Conservation (phyloP, 2,888 invertebrate genomes). For the Diogma glabrata region DNA sequence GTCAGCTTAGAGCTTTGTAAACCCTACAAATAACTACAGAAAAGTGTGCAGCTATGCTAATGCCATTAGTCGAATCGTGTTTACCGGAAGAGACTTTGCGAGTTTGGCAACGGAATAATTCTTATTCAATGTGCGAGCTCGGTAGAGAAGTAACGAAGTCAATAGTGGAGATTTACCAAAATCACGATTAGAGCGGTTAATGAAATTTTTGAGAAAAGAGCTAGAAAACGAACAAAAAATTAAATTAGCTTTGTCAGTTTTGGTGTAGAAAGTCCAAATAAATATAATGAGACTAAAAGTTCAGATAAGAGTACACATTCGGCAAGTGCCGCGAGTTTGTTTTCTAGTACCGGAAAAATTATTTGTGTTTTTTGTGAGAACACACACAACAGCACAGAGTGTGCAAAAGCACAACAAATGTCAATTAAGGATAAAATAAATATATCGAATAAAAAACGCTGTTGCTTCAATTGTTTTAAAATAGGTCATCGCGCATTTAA, state of each 20-base stretch:
- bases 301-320: too few relatives aligned
- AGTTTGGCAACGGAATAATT: conserved; percentile 19
- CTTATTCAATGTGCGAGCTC: too few relatives aligned
- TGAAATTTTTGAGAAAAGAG: background rate
- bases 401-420: background rate
- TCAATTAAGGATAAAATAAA: background rate
- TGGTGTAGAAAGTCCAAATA: too few relatives aligned
- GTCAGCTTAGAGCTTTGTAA: conserved; percentile 4
- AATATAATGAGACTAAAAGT: too few relatives aligned
- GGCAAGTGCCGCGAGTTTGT: too few relatives aligned
- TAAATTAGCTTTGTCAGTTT: conserved; percentile 1
- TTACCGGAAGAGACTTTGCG: conserved; percentile 22
- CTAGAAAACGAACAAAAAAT: background rate
- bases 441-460: background rate
- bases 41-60: background rate
- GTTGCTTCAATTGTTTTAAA: background rate
- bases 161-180: too few relatives aligned
- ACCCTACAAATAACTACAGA: background rate
- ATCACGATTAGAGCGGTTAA: background rate
- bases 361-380: conserved; percentile 1
- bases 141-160: background rate
- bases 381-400: background rate
- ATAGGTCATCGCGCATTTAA: background rate
- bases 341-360: background rate
- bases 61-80: conserved; percentile 22